Percentiles rank a stretch among this genome's conserved stretches.
Conservation (phyloP, 2,113 vertebrate species). For the Papio anubis region DNA sequence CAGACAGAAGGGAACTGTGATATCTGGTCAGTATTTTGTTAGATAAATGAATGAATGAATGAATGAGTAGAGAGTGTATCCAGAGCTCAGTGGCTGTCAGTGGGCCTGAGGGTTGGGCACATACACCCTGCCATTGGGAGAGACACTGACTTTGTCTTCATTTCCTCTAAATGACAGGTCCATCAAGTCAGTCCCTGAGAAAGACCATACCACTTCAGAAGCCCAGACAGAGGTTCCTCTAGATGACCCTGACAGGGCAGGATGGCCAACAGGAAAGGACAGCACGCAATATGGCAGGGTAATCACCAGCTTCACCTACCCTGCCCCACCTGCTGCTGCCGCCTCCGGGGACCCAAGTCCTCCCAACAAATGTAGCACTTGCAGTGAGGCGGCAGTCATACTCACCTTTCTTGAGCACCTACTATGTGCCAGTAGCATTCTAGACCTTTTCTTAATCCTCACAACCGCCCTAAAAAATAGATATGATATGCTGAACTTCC, state of each 20-base stretch:
- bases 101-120: neutral
- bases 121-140: rapidly evolving
- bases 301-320: slow-evolving; percentile 41
- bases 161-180: slow-evolving; percentile 44
- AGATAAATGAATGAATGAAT: too few relatives aligned
- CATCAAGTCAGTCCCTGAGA: neutral
- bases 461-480: neutral
- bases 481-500: too few relatives aligned
- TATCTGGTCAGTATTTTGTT: neutral
- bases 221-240: neutral
- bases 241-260: neutral
- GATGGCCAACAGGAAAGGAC: slow-evolving; percentile 44
- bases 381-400: rapidly evolving
- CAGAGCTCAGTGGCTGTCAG: neutral
- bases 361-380: neutral
- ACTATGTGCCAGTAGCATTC: neutral
- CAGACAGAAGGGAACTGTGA: rapidly evolving
- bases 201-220: neutral
- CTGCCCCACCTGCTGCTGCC: neutral
- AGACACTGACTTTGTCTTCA: neutral
- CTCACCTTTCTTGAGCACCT: neutral
- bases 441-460: neutral
- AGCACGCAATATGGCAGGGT: slow-evolving; percentile 75
- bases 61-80: too few relatives aligned
- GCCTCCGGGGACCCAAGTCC: rapidly evolving